Percentiles rank a stretch among this genome's conserved stretches.
phyloP scores from a whole-genome alignment of 2,113 vertebrate species.

The Indicator maculatus region DNA sequence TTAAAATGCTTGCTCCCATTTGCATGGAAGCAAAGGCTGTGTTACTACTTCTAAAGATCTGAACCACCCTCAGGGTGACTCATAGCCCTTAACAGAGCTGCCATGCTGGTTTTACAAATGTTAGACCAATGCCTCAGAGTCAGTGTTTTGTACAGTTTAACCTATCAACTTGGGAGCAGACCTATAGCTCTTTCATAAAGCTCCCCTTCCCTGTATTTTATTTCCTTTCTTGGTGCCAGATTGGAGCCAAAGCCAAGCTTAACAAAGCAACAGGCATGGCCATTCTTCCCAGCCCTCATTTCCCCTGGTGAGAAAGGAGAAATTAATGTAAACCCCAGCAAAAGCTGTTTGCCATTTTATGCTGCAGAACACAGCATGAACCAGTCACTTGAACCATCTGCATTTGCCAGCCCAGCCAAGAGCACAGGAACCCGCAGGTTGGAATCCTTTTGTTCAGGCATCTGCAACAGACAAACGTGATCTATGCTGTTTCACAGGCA shows the following conservation, averaged over 20 bases:
- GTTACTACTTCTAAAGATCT: conserved; percentile 18
- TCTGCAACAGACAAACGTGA: not conserved
- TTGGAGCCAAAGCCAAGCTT: not conserved
- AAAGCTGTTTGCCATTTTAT: not conserved
- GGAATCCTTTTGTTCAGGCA: conserved; percentile 41
- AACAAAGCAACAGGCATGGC: conserved; percentile 55
- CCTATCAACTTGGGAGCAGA: conserved; percentile 30
- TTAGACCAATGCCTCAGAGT: conserved; percentile 18
- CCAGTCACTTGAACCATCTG: not conserved
- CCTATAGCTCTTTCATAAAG: conserved; percentile 15
- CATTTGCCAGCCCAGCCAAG: not conserved
- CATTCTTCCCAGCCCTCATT: conserved; percentile 33
- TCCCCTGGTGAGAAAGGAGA: conserved; percentile 7
- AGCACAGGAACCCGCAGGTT: not conserved
- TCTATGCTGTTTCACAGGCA: not conserved
- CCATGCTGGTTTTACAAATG: conserved; percentile 55
- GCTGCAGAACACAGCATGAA: conserved; percentile 2
- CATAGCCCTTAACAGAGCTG: conserved; percentile 41
- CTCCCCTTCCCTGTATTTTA: conserved; percentile 53
- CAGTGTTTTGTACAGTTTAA: not conserved
- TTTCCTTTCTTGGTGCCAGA: conserved; percentile 28
- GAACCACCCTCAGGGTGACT: conserved; percentile 58
- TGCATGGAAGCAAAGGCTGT: conserved; percentile 2
- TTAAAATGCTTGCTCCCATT: not conserved
- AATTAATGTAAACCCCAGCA: conserved; percentile 25